Conservation (phyloP, 2,113 vertebrate species). For the Callospermophilus lateralis region DNA sequence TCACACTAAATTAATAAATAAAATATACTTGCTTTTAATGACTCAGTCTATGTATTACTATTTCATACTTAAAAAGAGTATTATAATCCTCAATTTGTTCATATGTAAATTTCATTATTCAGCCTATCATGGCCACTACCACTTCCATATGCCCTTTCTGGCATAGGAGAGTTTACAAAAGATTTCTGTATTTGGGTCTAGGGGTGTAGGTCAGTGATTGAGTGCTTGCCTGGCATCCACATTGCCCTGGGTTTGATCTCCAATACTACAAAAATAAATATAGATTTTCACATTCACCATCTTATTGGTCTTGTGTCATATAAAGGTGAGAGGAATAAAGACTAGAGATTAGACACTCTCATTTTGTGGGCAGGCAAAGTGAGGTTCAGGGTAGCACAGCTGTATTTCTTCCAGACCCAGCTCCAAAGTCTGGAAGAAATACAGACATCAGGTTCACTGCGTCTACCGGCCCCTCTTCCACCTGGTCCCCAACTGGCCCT, state of each 20-base stretch:
- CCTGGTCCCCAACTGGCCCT: neutral
- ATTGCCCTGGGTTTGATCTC: neutral
- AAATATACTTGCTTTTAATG: neutral
- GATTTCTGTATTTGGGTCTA: neutral
- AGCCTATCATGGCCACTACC: fast-evolving
- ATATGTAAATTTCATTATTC: neutral
- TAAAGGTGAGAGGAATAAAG: too few species aligned
- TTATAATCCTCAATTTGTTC: neutral
- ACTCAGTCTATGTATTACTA: neutral
- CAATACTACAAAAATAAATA: too few species aligned
- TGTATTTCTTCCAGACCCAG: too few species aligned
- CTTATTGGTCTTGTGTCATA: neutral
- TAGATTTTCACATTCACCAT: neutral
- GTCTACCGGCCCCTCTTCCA: neutral
- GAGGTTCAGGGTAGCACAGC: neutral
- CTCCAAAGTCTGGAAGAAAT: too few species aligned
- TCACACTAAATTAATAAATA: neutral
- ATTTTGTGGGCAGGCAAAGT: neutral
- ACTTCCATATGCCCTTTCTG: neutral
- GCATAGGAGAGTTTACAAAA: neutral
- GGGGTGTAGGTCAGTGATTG: neutral
- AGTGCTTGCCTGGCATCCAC: too few species aligned
- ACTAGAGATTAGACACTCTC: neutral
- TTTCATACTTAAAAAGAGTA: neutral
- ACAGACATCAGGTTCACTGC: too few species aligned